These are phyloP conservation scores for Blastobasis lacticolella DNA, from an alignment of 2,888 invertebrate genomes.

Conservation along the genomic window DNA sequence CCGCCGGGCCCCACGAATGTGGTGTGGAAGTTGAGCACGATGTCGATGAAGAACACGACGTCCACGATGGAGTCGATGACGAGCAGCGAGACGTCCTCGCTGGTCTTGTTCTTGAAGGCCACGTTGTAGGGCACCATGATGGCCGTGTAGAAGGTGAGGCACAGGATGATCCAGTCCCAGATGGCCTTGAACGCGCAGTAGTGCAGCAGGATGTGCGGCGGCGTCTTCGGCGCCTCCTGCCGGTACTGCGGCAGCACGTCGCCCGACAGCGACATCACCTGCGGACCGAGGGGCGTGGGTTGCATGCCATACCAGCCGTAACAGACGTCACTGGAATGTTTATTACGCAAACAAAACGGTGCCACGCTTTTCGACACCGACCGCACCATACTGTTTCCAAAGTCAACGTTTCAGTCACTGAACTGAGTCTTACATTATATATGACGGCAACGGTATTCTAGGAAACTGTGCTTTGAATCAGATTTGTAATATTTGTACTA, in stretches of 20 bases:
- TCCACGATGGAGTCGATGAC: slow-evolving; percentile 99
- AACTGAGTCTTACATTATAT: no score
- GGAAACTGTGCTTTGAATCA: no score
- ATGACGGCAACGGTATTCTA: no score
- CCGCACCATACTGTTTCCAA: no score
- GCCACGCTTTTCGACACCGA: background rate
- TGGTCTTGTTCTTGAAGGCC: slow-evolving; percentile 99
- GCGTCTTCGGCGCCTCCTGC: slow-evolving; percentile 99
- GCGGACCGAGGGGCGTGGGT: slow-evolving; percentile 20
- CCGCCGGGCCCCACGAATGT: slow-evolving; percentile 98
- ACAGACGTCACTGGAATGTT: no score
- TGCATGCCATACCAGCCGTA: background rate
- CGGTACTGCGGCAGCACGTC: slow-evolving; percentile 99
- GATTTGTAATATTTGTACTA: no score
- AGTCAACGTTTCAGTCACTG: no score
- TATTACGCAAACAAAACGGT: background rate
- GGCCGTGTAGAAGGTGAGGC: slow-evolving; percentile 99
- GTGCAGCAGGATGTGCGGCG: slow-evolving; percentile 99
- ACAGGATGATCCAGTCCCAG: slow-evolving; percentile 99
- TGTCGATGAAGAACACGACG: slow-evolving; percentile 99
- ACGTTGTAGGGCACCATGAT: slow-evolving; percentile 99
- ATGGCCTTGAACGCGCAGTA: slow-evolving; percentile 99
- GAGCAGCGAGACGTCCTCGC: slow-evolving; percentile 94
- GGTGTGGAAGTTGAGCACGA: slow-evolving; percentile 99
- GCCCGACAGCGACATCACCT: slow-evolving; percentile 94